Evolutionary conservation across 92 coral and sea anemone species (phyloP).

Genomic region (Pocillopora grandis): DNA sequence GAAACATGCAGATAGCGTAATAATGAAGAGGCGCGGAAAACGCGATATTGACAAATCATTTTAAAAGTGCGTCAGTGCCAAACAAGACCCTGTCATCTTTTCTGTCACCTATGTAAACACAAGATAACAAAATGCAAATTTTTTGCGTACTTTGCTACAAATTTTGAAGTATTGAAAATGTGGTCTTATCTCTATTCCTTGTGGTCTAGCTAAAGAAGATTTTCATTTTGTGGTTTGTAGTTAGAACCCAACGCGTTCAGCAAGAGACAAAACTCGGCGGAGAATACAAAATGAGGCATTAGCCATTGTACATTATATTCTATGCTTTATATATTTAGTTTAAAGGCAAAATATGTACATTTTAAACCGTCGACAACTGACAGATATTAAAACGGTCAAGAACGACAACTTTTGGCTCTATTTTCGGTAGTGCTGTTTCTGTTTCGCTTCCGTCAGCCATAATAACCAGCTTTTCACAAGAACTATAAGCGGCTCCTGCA

Average conservation of each 20-base stretch:
- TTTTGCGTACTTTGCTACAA: neutral
- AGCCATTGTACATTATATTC: too few relatives aligned
- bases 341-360: too few relatives aligned
- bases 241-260: too few relatives aligned
- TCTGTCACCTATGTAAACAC: constrained; percentile 7
- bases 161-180: neutral
- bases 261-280: too few relatives aligned
- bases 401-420: neutral
- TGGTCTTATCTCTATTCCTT: neutral
- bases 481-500: neutral
- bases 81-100: neutral
- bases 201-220: neutral
- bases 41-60: constrained; percentile 15
- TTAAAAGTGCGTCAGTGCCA: neutral
- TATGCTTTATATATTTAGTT: too few relatives aligned
- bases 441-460: neutral
- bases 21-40: neutral
- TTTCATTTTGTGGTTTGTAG: neutral
- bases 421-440: neutral
- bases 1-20: neutral
- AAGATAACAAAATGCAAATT: constrained; percentile 1
- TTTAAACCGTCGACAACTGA: too few relatives aligned
- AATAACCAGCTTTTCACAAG: neutral
- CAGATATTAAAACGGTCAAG: too few relatives aligned
- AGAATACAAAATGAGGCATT: too few relatives aligned